phyloP scores from a whole-genome alignment of 1,140 invertebrate genomes.

The Druon quercuslanigerum region DNA sequence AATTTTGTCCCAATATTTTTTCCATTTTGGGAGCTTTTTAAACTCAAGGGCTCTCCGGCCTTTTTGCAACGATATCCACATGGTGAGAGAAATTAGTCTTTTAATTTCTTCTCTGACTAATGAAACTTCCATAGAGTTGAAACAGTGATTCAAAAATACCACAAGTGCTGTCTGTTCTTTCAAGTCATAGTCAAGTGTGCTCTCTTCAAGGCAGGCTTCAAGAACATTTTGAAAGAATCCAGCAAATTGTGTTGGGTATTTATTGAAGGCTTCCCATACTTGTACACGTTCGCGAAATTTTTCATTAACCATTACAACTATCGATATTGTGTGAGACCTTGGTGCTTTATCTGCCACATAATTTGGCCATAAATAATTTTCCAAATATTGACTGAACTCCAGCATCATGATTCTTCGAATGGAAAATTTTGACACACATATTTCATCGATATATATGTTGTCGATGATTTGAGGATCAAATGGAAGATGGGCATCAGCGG shows the following conservation, averaged over 20 bases:
- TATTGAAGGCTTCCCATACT: slow-evolving; percentile 95
- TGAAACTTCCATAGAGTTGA: slow-evolving; percentile 97
- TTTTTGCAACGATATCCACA: slow-evolving; percentile 94
- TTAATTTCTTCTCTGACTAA: slow-evolving; percentile 95
- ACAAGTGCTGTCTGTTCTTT: slow-evolving; percentile 91
- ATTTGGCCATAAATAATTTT: slow-evolving; percentile 98
- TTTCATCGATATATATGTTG: slow-evolving; percentile 88
- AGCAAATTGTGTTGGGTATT: slow-evolving; percentile 87
- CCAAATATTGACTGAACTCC: slow-evolving; percentile 98
- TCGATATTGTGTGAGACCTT: slow-evolving; percentile 93
- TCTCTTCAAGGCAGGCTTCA: slow-evolving; percentile 81
- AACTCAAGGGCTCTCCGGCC: slow-evolving; percentile 91
- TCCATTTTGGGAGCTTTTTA: slow-evolving; percentile 90
- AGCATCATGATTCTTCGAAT: slow-evolving; percentile 94
- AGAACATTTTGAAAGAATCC: slow-evolving; percentile 93
- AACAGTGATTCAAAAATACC: slow-evolving; percentile 96
- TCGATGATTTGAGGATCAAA: slow-evolving; percentile 87
- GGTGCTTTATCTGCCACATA: slow-evolving; percentile 83
- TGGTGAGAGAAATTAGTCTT: slow-evolving; percentile 92
- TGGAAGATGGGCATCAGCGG: slow-evolving; percentile 80
- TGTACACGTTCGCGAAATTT: slow-evolving; percentile 97
- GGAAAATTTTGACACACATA: slow-evolving; percentile 86
- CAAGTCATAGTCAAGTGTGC: slow-evolving; percentile 76
- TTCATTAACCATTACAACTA: slow-evolving; percentile 98
- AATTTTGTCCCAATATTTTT: slow-evolving; percentile 93